Evolutionary conservation across 23 tunicate species (phyloP), one percentile per base, ranked within the genome.

Genomic region (Halocynthia roretzi): DNA sequence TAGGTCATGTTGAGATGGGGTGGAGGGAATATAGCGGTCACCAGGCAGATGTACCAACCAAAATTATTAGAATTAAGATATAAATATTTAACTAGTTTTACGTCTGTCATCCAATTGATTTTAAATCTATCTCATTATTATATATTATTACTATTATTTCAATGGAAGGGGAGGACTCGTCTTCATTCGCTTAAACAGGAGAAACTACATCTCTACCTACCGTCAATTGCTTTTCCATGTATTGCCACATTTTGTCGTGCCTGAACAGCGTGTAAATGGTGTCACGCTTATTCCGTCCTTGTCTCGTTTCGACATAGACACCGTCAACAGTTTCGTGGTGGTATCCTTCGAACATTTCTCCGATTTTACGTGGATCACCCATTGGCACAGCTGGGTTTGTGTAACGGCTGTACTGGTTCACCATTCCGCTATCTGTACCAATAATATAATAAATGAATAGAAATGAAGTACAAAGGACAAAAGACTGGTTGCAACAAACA

Each of bases 181-280:
- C 44, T 31, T 14, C 63, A 58, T 15, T 58, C 17, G 17, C 63
- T 14, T 0, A 58, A 15, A n/a, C 15, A 58, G 17, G 63, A 2
- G 63, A 58, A n/a, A 58, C 63, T 14, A 58, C 15, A 58, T 14
- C 63, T 40, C 40, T 71, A 52, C 62, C 61, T 50, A 52, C 9
- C 8, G 22, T 52, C 19, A 52, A 53, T 0, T 50, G 20, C 15
- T 51, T 57, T 10, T 58, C 86, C 79, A 52, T 64, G 71, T 63
- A 87, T 62, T 77, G 85, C 83, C 85, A 87, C 66, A 82, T 76
- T n/a, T 55, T 77, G 10, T 71, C 52, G 60, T 64, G 74, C 5
- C 76, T 49, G 53, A 87, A 87, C 10, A 87, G 75, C 12, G 71
- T 62, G 56, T 61, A 71, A 6, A 70, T n/a, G 10, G 57, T 31